phyloP scores from a whole-genome alignment of 2,888 invertebrate species.

The Quadriops clusia region DNA sequence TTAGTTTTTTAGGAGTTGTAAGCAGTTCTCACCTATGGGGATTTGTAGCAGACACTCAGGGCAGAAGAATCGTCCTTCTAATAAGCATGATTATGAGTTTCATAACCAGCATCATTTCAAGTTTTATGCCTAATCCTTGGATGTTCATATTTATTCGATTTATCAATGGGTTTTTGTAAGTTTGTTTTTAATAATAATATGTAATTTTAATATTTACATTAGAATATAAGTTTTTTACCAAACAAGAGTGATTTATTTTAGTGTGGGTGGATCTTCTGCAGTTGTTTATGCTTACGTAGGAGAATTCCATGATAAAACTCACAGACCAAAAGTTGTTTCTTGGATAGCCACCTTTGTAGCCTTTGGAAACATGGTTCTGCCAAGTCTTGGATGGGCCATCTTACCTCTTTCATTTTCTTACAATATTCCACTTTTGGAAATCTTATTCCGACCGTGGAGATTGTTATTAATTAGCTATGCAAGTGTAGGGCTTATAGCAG shows the following conservation, averaged over 20 bases:
- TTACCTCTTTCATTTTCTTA: conserved; percentile 29
- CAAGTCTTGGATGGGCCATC: conserved; percentile 33
- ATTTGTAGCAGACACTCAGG: conserved; percentile 43
- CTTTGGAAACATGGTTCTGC: conserved; percentile 30
- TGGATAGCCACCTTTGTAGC: conserved; percentile 35
- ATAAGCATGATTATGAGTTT: conserved; percentile 39
- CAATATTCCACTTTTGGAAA: conserved; percentile 38
- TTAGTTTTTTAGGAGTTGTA: conserved; percentile 52
- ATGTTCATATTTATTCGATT: conserved; percentile 41
- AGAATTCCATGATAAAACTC: conserved; percentile 39
- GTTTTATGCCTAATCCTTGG: conserved; percentile 40
- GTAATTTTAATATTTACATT: no score
- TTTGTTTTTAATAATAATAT: conserved; percentile 11
- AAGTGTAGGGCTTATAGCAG: conserved; percentile 29
- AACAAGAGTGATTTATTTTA: conserved; percentile 21
- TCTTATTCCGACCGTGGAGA: conserved; percentile 32
- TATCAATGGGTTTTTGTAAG: conserved; percentile 43
- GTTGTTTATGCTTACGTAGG: conserved; percentile 42
- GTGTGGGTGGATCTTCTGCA: conserved; percentile 38
- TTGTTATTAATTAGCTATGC: conserved; percentile 30
- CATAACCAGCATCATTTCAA: conserved; percentile 39
- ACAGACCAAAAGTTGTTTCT: conserved; percentile 36
- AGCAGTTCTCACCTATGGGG: conserved; percentile 49
- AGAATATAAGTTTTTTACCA: no score
- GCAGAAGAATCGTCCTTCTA: conserved; percentile 39